phyloP scores from a whole-genome alignment of 2,113 vertebrate genomes.

The Haliaeetus leucogaster region DNA sequence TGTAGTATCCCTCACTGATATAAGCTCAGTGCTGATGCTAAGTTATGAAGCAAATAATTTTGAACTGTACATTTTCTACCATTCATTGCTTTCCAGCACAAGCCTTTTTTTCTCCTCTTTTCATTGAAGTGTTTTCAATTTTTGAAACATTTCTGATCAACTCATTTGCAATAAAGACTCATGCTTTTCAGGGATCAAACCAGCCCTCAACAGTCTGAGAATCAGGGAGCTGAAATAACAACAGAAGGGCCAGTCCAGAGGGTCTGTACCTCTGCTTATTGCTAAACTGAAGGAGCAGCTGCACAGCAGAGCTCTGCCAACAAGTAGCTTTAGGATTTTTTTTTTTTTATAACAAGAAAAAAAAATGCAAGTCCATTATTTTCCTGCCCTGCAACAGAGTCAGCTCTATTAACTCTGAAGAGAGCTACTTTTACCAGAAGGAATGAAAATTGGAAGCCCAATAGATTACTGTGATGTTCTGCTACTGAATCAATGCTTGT shows the following conservation, averaged over 20 bases:
- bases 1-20: not conserved
- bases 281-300: not conserved
- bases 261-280: not conserved
- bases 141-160: not conserved
- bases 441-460: constrained; percentile 22
- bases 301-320: not conserved
- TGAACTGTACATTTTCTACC: not conserved
- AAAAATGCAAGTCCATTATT: not conserved
- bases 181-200: not conserved
- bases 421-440: constrained; percentile 45
- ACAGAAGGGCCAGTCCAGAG: not conserved
- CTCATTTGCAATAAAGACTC: not conserved
- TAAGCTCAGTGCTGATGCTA: not conserved
- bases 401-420: constrained; percentile 41
- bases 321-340: not conserved
- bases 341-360: not conserved
- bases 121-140: not conserved
- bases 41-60: not conserved
- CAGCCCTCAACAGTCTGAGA: not conserved
- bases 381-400: constrained; percentile 14
- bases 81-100: not conserved
- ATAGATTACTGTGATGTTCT: not conserved
- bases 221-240: not conserved
- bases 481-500: not conserved
- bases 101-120: not conserved